Percentiles rank a stretch among this genome's conserved stretches.
phyloP scores from a whole-genome alignment of 2,888 invertebrate species.

The Ormyrus pomaceus region DNA sequence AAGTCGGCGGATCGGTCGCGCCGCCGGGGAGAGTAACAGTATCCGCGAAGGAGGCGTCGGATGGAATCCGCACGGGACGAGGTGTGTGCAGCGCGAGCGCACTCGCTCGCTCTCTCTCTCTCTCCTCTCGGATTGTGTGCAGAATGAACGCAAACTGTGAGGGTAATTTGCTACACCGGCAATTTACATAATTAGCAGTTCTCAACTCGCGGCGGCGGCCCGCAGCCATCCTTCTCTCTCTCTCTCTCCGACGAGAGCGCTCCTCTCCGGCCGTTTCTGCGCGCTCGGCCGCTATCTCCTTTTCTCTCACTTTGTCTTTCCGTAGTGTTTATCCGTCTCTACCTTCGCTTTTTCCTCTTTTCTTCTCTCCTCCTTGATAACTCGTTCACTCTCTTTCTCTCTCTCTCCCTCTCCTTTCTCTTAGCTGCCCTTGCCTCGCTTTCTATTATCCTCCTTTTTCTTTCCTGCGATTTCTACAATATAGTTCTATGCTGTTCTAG shows the following conservation, averaged over 20 bases:
- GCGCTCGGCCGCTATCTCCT: conserved; percentile 28
- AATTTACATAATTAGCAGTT: conserved; percentile 76
- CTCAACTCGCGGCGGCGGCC: conserved; percentile 69
- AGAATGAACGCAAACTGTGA: conserved; percentile 75
- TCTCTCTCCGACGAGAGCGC: not conserved
- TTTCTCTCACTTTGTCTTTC: conserved; percentile 49
- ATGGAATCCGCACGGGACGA: conserved; percentile 31
- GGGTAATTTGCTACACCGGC: conserved; percentile 76
- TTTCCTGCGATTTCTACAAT: not conserved
- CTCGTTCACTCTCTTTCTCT: conserved; percentile 4
- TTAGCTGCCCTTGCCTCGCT: not conserved
- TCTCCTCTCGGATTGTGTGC: conserved; percentile 70
- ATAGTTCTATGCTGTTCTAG: too few relatives aligned
- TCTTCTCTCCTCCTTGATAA: conserved; percentile 11
- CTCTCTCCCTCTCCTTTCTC: not conserved
- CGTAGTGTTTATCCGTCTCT: conserved; percentile 36
- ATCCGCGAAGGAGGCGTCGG: conserved; percentile 27
- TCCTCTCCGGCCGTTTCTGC: too few relatives aligned
- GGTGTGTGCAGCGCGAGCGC: not conserved
- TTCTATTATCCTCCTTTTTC: conserved; percentile 11
- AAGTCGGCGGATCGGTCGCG: too few relatives aligned
- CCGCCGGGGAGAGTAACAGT: conserved; percentile 24
- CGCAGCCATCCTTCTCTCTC: conserved; percentile 58
- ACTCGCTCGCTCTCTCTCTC: conserved; percentile 1
- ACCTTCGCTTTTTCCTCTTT: conserved; percentile 1